Evolutionary conservation across 2,113 vertebrate genomes (phyloP), one percentile per base, ranked within the genome.

Genomic region (Alexandromys fortis): DNA sequence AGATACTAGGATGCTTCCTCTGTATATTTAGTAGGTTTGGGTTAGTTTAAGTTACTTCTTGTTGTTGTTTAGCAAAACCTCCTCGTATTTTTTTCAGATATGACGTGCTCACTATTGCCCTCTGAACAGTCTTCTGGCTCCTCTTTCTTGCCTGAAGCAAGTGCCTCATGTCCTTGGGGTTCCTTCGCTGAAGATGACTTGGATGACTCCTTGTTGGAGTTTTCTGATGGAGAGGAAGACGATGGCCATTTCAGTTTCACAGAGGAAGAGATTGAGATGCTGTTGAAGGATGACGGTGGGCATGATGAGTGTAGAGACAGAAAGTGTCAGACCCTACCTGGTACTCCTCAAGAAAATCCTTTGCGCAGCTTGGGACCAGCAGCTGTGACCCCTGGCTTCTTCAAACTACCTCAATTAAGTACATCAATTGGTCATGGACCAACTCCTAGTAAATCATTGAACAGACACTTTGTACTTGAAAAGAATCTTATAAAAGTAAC

Each of bases 191-290:
- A 97, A 24, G 97, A 98, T 1, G 97, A 94, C 75, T 96, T 97
- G 21, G 98, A 98, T 12, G 98, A 98, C 14, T 97, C 98, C 82
- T 96, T 99, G 86, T 94, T 98, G 96, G 98, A 98, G 0, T 96
- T 86, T 22, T 98, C 97, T 26, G 98, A 94, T 35, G 87, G 97
- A 2, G 98, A 98, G 83, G 96, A 90, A 92, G 97, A 96, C 82
- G 97, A 96, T 77, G 98, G 97, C 79, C 92, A 98, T 72, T 97
- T 98, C 9, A 96, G 35, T 97, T 98, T 98, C 89, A 98, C 98
- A 0, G 97, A 97, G 96, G 98, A 98, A 47, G 98, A 98, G 96
- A 98, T 98, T 93, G 97, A 98, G 88, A 96, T 97, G 52, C 97
- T 98, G 38, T 81, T 99, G 70, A 98, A 98, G 75, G 98, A 98